These are phyloP conservation scores for Bellardia bayeri DNA, from an alignment of 2,888 invertebrate genomes.

Conservation along the genomic window DNA sequence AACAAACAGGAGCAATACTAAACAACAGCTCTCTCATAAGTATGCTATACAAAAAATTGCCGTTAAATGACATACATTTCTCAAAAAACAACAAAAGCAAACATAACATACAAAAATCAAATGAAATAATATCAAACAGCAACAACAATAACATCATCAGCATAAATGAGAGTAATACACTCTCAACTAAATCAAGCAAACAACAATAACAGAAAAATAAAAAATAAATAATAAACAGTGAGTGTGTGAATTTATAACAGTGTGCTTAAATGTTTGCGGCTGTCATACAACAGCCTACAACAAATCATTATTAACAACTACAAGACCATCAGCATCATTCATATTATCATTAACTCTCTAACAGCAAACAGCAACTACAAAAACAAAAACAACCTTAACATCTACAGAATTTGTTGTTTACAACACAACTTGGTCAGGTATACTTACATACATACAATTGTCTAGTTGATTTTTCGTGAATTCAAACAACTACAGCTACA, in stretches of 20 bases:
- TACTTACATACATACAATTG: no score
- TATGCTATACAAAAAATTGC: not conserved
- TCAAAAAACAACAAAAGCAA: conserved; percentile 2
- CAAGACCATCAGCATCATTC: not conserved
- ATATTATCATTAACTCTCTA: conserved; percentile 10
- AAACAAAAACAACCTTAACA: conserved; percentile 28
- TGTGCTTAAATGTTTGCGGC: not conserved
- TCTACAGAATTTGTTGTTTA: conserved; percentile 2
- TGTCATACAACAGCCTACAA: not conserved
- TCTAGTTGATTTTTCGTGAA: no score
- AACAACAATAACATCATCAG: conserved; percentile 12
- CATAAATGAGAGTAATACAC: conserved; percentile 34
- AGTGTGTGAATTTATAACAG: not conserved
- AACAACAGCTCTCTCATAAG: conserved; percentile 3
- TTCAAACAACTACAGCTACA: not conserved
- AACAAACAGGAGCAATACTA: not conserved
- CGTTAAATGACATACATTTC: conserved; percentile 42
- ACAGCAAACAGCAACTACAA: not conserved
- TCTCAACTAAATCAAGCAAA: not conserved
- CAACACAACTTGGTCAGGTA: not conserved
- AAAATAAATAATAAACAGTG: not conserved
- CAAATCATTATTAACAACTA: not conserved
- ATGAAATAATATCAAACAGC: not conserved
- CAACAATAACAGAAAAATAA: not conserved
- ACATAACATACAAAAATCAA: not conserved